These are phyloP conservation scores for Alcedo quadribrachys DNA, from an alignment of 2,797 vertebrate genomes.

Conservation along the genomic window DNA sequence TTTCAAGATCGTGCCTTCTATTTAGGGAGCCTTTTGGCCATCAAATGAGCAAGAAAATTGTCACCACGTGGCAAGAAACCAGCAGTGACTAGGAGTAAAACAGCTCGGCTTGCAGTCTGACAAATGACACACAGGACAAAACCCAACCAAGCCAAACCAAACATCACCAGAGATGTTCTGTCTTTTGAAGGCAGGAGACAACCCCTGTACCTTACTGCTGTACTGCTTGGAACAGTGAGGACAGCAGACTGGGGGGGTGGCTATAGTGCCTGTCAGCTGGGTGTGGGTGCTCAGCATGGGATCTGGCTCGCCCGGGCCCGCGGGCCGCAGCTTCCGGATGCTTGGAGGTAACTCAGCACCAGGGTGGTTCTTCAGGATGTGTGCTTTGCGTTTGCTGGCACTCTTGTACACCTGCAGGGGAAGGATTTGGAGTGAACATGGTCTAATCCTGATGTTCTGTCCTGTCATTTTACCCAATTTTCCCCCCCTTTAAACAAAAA, in stretches of 20 bases:
- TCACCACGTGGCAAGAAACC: neutral
- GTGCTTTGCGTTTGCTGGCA: conserved; percentile 97
- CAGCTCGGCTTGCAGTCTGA: neutral
- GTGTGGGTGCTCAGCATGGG: conserved; percentile 99
- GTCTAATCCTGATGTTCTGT: neutral
- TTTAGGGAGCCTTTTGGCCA: neutral
- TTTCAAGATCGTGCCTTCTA: neutral
- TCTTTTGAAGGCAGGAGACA: neutral
- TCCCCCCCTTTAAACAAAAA: neutral
- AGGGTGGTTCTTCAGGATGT: conserved; percentile 98
- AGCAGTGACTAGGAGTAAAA: neutral
- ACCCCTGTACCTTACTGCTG: conserved; percentile 89
- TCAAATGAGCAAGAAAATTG: neutral
- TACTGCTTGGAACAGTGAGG: conserved; percentile 98
- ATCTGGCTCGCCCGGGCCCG: conserved; percentile 93
- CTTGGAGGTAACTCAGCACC: conserved; percentile 96
- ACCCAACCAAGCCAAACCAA: no score
- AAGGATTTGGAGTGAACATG: neutral
- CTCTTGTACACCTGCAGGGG: conserved; percentile 93
- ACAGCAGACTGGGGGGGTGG: conserved; percentile 94
- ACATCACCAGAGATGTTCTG: neutral
- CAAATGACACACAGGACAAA: neutral
- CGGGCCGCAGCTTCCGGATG: conserved; percentile 94
- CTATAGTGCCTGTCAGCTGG: conserved; percentile 96
- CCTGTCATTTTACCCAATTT: neutral